These are phyloP conservation scores for Geococcyx californianus DNA, from an alignment of 2,113 vertebrate species.

Conservation along the genomic window DNA sequence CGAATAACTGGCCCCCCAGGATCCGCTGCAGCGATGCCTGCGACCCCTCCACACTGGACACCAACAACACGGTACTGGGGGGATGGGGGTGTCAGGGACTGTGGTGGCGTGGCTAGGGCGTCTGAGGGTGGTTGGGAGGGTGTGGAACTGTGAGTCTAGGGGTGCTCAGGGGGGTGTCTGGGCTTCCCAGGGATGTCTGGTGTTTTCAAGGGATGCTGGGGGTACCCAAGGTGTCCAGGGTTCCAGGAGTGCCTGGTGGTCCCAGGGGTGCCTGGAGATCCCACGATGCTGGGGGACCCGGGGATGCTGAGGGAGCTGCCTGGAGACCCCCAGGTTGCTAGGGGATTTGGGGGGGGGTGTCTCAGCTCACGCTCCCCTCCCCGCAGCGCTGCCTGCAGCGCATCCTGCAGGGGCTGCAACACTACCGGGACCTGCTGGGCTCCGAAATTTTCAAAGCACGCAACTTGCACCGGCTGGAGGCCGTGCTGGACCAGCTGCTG, in stretches of 20 bases:
- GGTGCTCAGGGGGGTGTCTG: too few species aligned
- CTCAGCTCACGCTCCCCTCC: accelerated
- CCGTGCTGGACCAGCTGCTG: background rate
- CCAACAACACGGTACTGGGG: conserved; percentile 65
- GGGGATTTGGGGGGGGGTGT: background rate
- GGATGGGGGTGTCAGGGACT: background rate
- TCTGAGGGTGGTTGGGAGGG: too few species aligned
- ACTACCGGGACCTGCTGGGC: conserved; percentile 67
- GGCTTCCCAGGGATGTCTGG: too few species aligned
- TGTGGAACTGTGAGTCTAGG: too few species aligned
- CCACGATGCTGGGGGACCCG: too few species aligned
- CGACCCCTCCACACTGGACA: conserved; percentile 62
- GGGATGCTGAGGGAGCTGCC: too few species aligned
- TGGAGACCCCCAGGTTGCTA: background rate
- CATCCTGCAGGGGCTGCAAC: conserved; percentile 65
- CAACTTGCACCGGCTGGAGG: background rate
- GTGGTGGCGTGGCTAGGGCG: too few species aligned
- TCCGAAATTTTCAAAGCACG: conserved; percentile 56
- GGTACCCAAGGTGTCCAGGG: too few species aligned
- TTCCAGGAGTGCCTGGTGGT: too few species aligned
- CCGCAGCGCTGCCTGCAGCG: conserved; percentile 66
- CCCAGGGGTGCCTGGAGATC: too few species aligned
- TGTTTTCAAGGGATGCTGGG: too few species aligned
- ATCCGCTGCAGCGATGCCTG: conserved; percentile 73
- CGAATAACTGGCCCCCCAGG: background rate